Percentiles rank a stretch among this genome's conserved stretches.
These are phyloP conservation scores for Perca flavescens DNA, from an alignment of 2,113 vertebrate genomes.

Conservation along the genomic window DNA sequence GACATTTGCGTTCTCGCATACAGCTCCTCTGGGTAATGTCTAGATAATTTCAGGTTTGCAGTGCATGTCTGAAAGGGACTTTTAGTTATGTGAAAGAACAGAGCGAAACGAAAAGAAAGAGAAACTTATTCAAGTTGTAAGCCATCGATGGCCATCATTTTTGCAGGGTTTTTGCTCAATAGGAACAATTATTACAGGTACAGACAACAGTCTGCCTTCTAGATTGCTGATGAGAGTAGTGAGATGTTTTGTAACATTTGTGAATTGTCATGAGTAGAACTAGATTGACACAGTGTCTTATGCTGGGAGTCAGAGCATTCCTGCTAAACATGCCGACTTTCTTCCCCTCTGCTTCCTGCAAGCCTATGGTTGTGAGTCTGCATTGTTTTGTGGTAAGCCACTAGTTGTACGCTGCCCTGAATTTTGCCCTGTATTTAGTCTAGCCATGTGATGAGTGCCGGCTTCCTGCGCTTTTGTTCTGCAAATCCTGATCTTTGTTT, in stretches of 20 bases:
- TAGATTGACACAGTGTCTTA: not conserved
- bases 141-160: no score
- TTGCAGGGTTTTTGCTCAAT: conserved; percentile 11
- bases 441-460: conserved; percentile 35
- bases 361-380: conserved; percentile 15
- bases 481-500: conserved; percentile 42
- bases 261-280: not conserved
- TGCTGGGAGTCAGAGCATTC: not conserved
- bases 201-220: conserved; percentile 63
- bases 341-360: not conserved
- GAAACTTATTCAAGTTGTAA: no score
- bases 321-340: not conserved
- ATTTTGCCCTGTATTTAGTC: conserved; percentile 39
- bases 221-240: conserved; percentile 54
- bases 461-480: conserved; percentile 65
- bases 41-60: no score
- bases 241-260: not conserved
- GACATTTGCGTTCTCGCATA: no score
- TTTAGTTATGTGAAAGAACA: no score
- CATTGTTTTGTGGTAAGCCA: conserved; percentile 20
- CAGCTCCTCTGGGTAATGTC: no score
- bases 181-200: conserved; percentile 83
- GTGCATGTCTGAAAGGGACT: no score
- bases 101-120: no score
- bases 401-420: not conserved